phyloP scores from a whole-genome alignment of 2,888 invertebrate species.

The Nymphalis urticae region DNA sequence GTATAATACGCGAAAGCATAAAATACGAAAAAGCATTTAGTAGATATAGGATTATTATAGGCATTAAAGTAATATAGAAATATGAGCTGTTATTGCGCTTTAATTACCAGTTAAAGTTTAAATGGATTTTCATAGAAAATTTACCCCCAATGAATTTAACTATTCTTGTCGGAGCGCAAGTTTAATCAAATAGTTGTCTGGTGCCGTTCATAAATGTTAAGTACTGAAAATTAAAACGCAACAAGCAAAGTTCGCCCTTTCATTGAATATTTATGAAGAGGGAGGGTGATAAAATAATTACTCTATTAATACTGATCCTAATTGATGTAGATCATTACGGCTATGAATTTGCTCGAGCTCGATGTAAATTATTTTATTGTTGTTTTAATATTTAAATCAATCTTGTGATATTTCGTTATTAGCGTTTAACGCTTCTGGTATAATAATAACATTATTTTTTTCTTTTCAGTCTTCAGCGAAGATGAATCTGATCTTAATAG shows the following conservation, averaged over 20 bases:
- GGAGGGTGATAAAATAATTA: slow-evolving; percentile 62
- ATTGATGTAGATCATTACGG: slow-evolving; percentile 59
- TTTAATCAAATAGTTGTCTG: slow-evolving; percentile 40
- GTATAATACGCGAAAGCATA: not conserved
- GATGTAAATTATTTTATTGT: slow-evolving; percentile 46
- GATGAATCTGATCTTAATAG: slow-evolving; percentile 93
- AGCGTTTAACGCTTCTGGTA: slow-evolving; percentile 5
- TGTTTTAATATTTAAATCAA: slow-evolving; percentile 29
- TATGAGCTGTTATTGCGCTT: slow-evolving; percentile 14
- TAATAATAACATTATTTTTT: slow-evolving; percentile 22
- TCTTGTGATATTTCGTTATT: slow-evolving; percentile 21
- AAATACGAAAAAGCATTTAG: not conserved
- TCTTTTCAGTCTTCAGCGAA: slow-evolving; percentile 89
- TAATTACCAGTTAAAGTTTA: slow-evolving; percentile 21
- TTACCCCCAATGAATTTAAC: slow-evolving; percentile 21
- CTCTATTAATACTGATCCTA: slow-evolving; percentile 58
- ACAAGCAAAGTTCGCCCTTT: slow-evolving; percentile 55
- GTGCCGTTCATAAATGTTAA: slow-evolving; percentile 42
- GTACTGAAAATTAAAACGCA: slow-evolving; percentile 49
- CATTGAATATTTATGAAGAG: slow-evolving; percentile 70
- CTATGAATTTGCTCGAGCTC: slow-evolving; percentile 47
- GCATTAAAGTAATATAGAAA: slow-evolving; percentile 9
- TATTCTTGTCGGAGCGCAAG: slow-evolving; percentile 25
- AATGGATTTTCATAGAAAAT: slow-evolving; percentile 27
- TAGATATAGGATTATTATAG: not conserved